phyloP scores from a whole-genome alignment of 2,797 vertebrate genomes.

The Cynodonichthys magdalenae region DNA sequence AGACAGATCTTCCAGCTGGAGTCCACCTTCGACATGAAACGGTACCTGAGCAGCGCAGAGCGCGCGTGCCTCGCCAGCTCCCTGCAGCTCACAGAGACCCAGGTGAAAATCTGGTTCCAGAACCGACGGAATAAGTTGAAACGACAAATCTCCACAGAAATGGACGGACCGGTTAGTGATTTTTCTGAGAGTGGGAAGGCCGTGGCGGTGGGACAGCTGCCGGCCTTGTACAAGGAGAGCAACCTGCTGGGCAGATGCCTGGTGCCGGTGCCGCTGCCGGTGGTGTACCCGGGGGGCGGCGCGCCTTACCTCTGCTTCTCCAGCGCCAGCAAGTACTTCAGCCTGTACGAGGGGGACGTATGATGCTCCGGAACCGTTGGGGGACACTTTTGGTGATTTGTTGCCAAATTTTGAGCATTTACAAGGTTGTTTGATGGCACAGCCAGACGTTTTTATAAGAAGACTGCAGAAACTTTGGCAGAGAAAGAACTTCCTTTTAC shows the following conservation, averaged over 20 bases:
- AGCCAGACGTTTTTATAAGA: conserved; percentile 21
- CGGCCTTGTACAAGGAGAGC: conserved; percentile 86
- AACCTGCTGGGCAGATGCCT: conserved; percentile 84
- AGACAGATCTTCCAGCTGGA: conserved; percentile 89
- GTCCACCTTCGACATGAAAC: conserved; percentile 87
- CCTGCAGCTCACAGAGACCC: conserved; percentile 86
- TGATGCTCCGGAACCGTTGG: conserved; percentile 64
- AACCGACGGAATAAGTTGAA: conserved; percentile 89
- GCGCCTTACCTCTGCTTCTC: conserved; percentile 89
- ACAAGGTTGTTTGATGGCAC: conserved; percentile 21
- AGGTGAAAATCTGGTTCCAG: conserved; percentile 88
- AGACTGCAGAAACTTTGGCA: conserved; percentile 30
- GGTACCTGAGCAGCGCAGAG: conserved; percentile 89
- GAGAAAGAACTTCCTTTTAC: conserved; percentile 64
- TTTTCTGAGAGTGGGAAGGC: conserved; percentile 78
- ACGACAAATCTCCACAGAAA: conserved; percentile 83
- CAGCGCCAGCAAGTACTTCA: conserved; percentile 86
- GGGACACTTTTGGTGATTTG: conserved; percentile 51
- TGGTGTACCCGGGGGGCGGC: conserved; percentile 85
- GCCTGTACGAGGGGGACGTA: conserved; percentile 87
- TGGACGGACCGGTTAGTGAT: conserved; percentile 78
- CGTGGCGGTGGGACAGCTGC: conserved; percentile 73
- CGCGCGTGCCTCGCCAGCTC: conserved; percentile 88
- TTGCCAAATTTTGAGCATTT: conserved; percentile 66
- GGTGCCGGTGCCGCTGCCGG: conserved; percentile 86